Conservation (phyloP, 2,797 vertebrate species). For the Siniperca scherzeri region DNA sequence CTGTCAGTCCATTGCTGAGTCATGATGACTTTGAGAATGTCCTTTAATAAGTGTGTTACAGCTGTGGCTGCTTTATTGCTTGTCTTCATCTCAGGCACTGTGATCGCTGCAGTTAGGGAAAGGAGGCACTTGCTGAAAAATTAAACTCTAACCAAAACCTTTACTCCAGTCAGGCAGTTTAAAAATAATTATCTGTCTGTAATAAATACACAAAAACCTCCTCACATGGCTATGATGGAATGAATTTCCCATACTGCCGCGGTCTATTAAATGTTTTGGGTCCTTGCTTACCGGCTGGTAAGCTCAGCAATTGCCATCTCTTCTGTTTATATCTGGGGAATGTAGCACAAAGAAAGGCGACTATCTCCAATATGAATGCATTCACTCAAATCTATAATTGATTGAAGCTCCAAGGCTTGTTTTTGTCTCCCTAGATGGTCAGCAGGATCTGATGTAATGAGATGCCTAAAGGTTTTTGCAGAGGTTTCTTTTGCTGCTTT, state of each 20-base stretch:
- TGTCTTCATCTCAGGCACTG: constrained; percentile 45
- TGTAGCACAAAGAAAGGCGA: constrained; percentile 47
- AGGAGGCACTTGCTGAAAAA: constrained; percentile 45
- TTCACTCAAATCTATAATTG: constrained; percentile 72
- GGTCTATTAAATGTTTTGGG: constrained; percentile 41
- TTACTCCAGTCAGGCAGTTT: constrained; percentile 41
- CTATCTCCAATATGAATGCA: constrained; percentile 54
- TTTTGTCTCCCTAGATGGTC: constrained; percentile 65
- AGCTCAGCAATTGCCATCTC: constrained; percentile 47
- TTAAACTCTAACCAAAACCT: constrained; percentile 48
- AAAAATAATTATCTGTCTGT: constrained; percentile 67
- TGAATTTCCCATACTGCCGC: constrained; percentile 49
- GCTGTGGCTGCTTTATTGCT: constrained; percentile 61
- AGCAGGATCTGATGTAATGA: constrained; percentile 66
- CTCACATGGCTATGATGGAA: constrained; percentile 46
- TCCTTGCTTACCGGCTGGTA: constrained; percentile 38
- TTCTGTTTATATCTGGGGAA: constrained; percentile 46
- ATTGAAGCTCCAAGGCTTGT: constrained; percentile 61
- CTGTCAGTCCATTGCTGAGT: constrained; percentile 70
- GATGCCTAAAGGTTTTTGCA: constrained; percentile 51
- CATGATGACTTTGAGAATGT: constrained; percentile 80
- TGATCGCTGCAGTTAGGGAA: constrained; percentile 38
- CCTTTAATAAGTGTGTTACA: constrained; percentile 70
- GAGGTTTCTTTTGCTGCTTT: constrained; percentile 41
- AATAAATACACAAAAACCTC: constrained; percentile 58